Evolutionary conservation across 1,140 invertebrate genomes (phyloP).

Genomic region (Tribolium madens): DNA sequence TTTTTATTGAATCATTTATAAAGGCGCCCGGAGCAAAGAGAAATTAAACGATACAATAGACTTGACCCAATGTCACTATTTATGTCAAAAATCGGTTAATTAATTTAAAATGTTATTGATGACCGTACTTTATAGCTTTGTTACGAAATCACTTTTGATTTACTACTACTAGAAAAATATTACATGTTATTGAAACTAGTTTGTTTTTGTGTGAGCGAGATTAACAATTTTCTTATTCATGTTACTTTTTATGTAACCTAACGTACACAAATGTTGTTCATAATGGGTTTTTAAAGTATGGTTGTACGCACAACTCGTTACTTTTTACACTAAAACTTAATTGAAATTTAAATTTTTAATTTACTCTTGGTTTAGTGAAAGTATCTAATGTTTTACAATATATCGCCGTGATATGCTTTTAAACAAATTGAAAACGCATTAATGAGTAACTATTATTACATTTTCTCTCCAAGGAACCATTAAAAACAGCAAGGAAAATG

Average conservation of each 20-base stretch:
- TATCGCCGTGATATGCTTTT: slow-evolving; percentile 1
- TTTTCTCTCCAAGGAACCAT: slow-evolving; percentile 5
- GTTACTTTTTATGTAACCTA: background rate
- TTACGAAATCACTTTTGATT: background rate
- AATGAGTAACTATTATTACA: background rate
- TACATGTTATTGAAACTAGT: background rate
- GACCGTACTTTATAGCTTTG: background rate
- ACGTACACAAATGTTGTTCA: background rate
- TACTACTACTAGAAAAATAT: background rate
- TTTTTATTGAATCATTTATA: too few relatives aligned
- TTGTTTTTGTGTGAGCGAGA: background rate
- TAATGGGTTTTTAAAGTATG: too few relatives aligned
- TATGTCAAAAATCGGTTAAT: background rate
- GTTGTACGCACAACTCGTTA: background rate
- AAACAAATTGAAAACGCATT: slow-evolving; percentile 21
- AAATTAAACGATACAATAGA: background rate
- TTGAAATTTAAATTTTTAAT: background rate
- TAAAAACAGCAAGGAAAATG: background rate
- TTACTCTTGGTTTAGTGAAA: slow-evolving; percentile 1
- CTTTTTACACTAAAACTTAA: background rate
- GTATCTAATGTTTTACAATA: slow-evolving; percentile 5
- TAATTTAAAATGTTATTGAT: background rate
- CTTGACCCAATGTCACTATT: background rate
- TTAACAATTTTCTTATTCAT: background rate
- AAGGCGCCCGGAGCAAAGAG: background rate